phyloP scores from a whole-genome alignment of 2,888 invertebrate genomes.

The Cyclophora punctaria region DNA sequence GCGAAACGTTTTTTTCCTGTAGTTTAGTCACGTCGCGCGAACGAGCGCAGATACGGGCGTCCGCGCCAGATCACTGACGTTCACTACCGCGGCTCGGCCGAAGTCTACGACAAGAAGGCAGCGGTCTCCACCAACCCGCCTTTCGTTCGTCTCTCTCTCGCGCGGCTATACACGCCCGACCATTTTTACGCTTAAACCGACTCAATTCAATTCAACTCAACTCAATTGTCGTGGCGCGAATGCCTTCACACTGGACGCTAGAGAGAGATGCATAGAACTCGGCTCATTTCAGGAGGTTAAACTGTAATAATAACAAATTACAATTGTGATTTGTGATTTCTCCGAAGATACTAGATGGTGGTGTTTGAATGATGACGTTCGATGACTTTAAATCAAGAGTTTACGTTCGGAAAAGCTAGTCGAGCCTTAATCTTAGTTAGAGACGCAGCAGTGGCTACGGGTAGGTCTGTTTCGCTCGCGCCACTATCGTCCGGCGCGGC shows the following conservation, averaged over 20 bases:
- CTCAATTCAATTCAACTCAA: conserved; percentile 76
- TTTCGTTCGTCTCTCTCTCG: conserved; percentile 71
- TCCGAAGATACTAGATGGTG: conserved; percentile 18
- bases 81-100: conserved; percentile 69
- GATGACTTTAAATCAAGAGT: conserved; percentile 52
- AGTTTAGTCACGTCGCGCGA: conserved; percentile 51
- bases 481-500: conserved; percentile 63
- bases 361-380: conserved; percentile 32
- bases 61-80: conserved; percentile 70
- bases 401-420: conserved; percentile 58
- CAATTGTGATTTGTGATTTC: conserved; percentile 14
- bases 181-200: conserved; percentile 73
- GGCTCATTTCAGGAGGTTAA: conserved; percentile 39
- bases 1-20: conserved; percentile 59
- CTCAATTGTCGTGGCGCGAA: conserved; percentile 73
- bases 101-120: conserved; percentile 74
- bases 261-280: conserved; percentile 65
- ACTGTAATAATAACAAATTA: conserved; percentile 29
- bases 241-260: conserved; percentile 71
- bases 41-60: conserved; percentile 52
- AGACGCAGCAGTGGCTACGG: conserved; percentile 58
- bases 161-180: conserved; percentile 66
- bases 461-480: conserved; percentile 59
- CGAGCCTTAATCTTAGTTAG: conserved; percentile 69
- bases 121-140: conserved; percentile 72